Conservation (phyloP, 2,797 vertebrate genomes). For the Gallinago stenura region DNA sequence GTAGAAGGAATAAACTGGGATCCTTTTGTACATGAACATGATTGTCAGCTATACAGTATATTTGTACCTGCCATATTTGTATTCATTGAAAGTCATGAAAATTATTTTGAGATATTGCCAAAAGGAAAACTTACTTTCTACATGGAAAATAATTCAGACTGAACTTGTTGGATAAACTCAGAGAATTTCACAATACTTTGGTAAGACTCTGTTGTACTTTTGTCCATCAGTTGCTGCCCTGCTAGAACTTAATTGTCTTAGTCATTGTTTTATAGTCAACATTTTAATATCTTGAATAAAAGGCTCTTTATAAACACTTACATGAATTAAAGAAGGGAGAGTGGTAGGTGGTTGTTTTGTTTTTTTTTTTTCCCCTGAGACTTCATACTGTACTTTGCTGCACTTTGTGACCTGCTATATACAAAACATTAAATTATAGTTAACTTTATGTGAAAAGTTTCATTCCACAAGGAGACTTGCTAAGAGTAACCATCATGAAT, state of each 20-base stretch:
- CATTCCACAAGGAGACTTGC: neutral
- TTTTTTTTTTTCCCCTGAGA: neutral
- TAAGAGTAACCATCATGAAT: neutral
- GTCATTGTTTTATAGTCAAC: neutral
- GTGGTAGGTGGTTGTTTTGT: neutral
- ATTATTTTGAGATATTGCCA: neutral
- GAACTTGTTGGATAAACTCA: neutral
- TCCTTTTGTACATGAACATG: neutral
- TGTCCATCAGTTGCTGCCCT: neutral
- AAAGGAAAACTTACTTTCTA: neutral
- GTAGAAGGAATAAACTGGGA: neutral
- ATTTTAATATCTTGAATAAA: neutral
- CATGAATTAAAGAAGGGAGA: rapidly evolving
- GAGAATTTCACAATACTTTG: neutral
- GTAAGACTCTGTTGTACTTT: neutral
- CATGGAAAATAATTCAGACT: neutral
- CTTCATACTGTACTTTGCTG: neutral
- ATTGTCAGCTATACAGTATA: neutral
- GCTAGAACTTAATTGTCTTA: neutral
- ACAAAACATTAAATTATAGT: constrained; percentile 28
- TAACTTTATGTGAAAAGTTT: neutral
- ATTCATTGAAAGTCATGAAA: neutral
- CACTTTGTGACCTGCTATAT: neutral
- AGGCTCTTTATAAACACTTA: neutral
- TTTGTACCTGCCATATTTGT: neutral